These are phyloP conservation scores for Pionites leucogaster DNA, from an alignment of 2,113 vertebrate genomes.

Conservation along the genomic window DNA sequence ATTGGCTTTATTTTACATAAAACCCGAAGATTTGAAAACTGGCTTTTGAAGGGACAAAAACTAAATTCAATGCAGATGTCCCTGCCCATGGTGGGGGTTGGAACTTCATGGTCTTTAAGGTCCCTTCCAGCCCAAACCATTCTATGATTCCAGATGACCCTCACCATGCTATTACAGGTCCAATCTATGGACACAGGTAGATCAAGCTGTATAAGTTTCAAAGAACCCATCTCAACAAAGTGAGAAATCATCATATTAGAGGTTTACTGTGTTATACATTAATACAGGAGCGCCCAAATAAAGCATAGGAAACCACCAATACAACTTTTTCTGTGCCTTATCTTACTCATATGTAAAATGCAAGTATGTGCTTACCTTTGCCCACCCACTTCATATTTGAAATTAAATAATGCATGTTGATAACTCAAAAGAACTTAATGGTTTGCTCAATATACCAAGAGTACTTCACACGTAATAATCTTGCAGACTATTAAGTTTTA, in stretches of 20 bases:
- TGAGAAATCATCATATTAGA: not conserved
- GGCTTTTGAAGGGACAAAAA: not conserved
- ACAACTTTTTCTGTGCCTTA: not conserved
- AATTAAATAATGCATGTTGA: not conserved
- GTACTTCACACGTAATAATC: not conserved
- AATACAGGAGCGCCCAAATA: not conserved
- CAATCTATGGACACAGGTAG: not conserved
- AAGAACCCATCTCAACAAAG: not conserved
- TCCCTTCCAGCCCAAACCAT: not conserved
- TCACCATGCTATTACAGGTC: not conserved
- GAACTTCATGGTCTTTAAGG: not conserved
- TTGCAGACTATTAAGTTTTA: not conserved
- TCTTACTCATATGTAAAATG: not conserved
- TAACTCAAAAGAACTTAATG: not conserved
- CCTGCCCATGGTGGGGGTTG: not conserved
- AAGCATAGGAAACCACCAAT: not conserved
- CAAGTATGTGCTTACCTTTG: not conserved
- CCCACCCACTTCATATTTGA: not conserved
- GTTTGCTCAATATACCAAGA: not conserved
- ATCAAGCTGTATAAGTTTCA: not conserved
- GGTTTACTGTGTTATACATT: not conserved
- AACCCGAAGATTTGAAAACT: constrained; percentile 18
- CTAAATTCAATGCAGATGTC: not conserved
- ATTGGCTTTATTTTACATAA: not conserved
- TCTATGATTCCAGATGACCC: not conserved